Percentiles rank a stretch among this genome's conserved stretches.
phyloP scores from a whole-genome alignment of 2,797 vertebrate species.

The Graptemys geographica region DNA sequence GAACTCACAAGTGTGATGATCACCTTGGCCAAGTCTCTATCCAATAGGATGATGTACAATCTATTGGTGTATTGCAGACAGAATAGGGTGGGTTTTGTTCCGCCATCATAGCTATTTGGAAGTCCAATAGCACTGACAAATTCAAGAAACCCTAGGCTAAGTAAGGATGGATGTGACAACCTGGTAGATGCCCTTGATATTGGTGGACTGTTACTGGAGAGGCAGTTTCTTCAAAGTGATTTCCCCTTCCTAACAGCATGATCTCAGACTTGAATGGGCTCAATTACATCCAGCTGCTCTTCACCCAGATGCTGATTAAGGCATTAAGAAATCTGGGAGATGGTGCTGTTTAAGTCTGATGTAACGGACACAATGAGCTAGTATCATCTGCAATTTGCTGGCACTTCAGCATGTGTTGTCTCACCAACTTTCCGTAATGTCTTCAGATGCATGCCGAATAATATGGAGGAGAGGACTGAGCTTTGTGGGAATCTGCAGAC shows the following conservation, averaged over 20 bases:
- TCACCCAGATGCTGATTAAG: background rate
- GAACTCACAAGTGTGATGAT: background rate
- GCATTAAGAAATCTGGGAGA: background rate
- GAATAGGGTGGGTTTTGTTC: background rate
- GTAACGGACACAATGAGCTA: background rate
- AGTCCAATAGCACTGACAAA: background rate
- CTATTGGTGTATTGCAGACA: fast-evolving
- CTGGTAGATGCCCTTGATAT: background rate
- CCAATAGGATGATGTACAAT: background rate
- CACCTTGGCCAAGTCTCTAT: fast-evolving
- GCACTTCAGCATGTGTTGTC: background rate
- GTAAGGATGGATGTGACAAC: background rate
- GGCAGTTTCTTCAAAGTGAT: background rate
- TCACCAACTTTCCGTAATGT: background rate
- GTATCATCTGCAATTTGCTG: background rate
- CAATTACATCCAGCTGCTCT: background rate
- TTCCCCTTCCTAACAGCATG: background rate
- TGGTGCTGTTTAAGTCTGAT: background rate
- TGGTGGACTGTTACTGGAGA: background rate
- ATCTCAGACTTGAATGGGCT: background rate
- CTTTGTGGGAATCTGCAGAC: background rate
- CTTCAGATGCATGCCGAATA: background rate
- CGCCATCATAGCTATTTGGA: background rate
- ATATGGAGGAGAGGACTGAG: background rate
- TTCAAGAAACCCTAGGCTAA: background rate